Conservation (phyloP, 1,140 invertebrate genomes). For the Drosophila ambigua region DNA sequence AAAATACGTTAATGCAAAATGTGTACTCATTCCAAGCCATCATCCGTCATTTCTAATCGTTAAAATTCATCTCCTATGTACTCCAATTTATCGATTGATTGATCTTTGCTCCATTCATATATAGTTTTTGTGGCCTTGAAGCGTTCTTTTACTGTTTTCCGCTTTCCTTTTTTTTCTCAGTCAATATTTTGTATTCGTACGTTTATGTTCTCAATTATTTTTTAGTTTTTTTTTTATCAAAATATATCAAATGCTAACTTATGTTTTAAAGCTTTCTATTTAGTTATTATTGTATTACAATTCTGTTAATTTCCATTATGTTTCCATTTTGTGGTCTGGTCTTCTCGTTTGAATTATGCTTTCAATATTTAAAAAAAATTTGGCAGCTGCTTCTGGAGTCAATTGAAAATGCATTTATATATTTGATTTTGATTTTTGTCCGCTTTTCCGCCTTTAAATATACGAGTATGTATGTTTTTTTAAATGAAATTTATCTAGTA, state of each 20-base stretch:
- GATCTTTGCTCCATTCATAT: conserved; percentile 18
- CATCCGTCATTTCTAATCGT: not conserved
- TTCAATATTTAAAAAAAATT: conserved; percentile 50
- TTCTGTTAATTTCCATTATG: conserved; percentile 44
- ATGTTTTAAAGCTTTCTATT: conserved; percentile 80
- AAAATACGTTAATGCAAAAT: conserved; percentile 26
- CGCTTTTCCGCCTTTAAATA: conserved; percentile 1
- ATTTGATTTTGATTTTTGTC: conserved; percentile 2
- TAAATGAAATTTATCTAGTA: conserved; percentile 61
- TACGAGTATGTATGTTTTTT: conserved; percentile 18
- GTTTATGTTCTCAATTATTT: conserved; percentile 39
- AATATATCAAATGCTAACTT: conserved; percentile 80
- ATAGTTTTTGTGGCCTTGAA: conserved; percentile 23
- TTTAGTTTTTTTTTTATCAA: conserved; percentile 55
- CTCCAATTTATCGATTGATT: conserved; percentile 13
- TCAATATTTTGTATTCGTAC: conserved; percentile 69
- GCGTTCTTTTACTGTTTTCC: conserved; percentile 8
- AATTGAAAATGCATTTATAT: conserved; percentile 38
- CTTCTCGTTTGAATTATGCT: conserved; percentile 17
- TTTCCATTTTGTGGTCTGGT: conserved; percentile 16
- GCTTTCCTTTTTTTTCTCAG: conserved; percentile 44
- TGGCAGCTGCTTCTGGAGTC: conserved; percentile 65
- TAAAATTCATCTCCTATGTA: not conserved
- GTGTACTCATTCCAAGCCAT: conserved; percentile 7
- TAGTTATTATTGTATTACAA: conserved; percentile 77